phyloP scores from a whole-genome alignment of 2,797 vertebrate genomes.

The Sphenodon punctatus region DNA sequence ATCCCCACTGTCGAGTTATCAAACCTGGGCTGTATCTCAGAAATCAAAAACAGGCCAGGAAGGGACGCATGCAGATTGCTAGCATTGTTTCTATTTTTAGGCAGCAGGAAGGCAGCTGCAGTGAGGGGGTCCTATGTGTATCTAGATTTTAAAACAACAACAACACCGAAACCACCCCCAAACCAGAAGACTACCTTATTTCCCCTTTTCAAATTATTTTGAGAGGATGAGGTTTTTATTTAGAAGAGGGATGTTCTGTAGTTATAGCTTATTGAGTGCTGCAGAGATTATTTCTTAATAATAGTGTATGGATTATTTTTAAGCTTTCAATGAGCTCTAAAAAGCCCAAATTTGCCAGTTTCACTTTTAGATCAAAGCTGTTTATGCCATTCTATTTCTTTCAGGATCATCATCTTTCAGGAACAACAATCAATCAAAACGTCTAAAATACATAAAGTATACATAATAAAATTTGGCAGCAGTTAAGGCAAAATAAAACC shows the following conservation, averaged over 20 bases:
- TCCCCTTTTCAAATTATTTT: not conserved
- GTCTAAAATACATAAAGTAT: no score
- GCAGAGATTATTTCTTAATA: fast-evolving
- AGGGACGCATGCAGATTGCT: not conserved
- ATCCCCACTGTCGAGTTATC: no score
- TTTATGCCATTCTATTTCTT: not conserved
- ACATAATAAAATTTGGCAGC: no score
- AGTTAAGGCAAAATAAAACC: no score
- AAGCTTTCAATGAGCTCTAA: not conserved
- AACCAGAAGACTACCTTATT: not conserved
- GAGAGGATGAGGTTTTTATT: not conserved
- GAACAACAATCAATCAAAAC: no score
- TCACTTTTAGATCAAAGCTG: not conserved
- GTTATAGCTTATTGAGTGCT: not conserved
- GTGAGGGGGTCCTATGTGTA: not conserved
- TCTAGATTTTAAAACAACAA: no score
- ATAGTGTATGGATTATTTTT: not conserved
- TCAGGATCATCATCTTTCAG: not conserved
- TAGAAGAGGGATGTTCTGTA: not conserved
- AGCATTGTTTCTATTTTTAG: not conserved
- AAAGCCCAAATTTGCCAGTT: not conserved
- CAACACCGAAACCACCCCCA: not conserved
- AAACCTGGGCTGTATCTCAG: no score
- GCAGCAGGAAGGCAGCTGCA: not conserved
- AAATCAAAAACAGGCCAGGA: not conserved